Conservation (phyloP, 2,888 invertebrate genomes). For the Drosophila ustulata region DNA sequence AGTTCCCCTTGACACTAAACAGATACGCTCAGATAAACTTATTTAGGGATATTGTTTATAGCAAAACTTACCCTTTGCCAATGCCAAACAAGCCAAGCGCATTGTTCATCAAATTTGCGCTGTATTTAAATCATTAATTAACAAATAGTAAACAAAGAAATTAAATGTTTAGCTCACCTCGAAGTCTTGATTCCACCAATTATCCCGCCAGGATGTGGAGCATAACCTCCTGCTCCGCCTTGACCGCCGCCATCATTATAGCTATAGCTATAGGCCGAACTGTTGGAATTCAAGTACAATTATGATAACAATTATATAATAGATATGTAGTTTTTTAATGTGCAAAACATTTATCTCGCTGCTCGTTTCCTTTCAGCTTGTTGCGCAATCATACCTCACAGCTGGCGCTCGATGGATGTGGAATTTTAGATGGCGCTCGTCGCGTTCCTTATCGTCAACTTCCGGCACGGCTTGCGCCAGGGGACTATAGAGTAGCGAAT, state of each 20-base stretch:
- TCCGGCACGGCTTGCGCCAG: conserved; percentile 56
- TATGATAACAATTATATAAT: conserved; percentile 7
- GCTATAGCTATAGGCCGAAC: conserved; percentile 52
- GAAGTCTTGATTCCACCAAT: conserved; percentile 56
- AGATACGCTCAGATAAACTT: not conserved
- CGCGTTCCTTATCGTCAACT: conserved; percentile 70
- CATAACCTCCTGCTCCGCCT: conserved; percentile 30
- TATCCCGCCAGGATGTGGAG: conserved; percentile 8
- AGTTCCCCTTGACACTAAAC: conserved; percentile 53
- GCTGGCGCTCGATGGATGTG: conserved; percentile 40
- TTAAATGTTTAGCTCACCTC: conserved; percentile 49
- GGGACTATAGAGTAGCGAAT: conserved; percentile 64
- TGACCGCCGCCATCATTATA: conserved; percentile 10
- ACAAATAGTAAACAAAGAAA: not conserved
- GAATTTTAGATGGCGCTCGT: conserved; percentile 68
- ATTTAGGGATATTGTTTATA: not conserved
- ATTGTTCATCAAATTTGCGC: conserved; percentile 40
- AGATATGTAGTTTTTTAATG: not conserved
- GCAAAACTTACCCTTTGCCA: conserved; percentile 58
- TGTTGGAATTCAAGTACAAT: conserved; percentile 17
- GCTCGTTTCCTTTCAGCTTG: conserved; percentile 21
- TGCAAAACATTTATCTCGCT: conserved; percentile 24
- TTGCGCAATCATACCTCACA: conserved; percentile 54
- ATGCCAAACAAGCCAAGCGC: conserved; percentile 57
- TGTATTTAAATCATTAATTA: conserved; percentile 7